Conservation (phyloP, 2,888 invertebrate species). For the Conus canariensis region DNA sequence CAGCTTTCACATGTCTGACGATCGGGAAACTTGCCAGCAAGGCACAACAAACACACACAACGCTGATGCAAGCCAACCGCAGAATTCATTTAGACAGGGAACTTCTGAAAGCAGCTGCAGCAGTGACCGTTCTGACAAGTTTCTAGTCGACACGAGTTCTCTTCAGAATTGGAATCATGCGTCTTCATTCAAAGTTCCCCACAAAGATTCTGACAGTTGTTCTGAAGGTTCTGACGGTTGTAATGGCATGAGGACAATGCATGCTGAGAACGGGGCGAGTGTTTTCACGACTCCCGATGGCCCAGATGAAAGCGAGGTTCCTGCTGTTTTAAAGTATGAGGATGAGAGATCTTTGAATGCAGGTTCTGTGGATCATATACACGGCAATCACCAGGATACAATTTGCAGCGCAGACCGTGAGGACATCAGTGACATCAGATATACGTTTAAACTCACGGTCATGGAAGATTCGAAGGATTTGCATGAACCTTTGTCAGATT, state of each 20-base stretch:
- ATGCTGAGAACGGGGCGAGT: not conserved
- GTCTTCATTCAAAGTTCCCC: not conserved
- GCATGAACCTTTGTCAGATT: not conserved
- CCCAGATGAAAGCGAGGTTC: not conserved
- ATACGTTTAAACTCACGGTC: not conserved
- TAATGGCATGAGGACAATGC: too few species aligned
- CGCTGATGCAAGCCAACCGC: not conserved
- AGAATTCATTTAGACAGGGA: not conserved
- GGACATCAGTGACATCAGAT: not conserved
- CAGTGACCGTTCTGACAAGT: not conserved
- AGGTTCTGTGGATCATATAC: not conserved
- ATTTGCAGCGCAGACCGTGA: not conserved
- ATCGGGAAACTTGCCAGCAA: not conserved
- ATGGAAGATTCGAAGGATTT: not conserved
- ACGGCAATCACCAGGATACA: not conserved
- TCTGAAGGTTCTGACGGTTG: not conserved
- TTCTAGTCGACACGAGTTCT: not conserved
- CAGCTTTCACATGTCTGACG: too few species aligned
- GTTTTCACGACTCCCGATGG: not conserved
- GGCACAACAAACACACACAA: not conserved
- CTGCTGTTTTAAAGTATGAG: not conserved
- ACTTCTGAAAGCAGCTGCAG: not conserved
- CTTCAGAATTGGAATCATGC: not conserved
- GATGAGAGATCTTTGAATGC: not conserved
- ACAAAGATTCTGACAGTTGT: not conserved